phyloP scores from a whole-genome alignment of 2,888 invertebrate genomes.

The Holacanthella duospinosa region DNA sequence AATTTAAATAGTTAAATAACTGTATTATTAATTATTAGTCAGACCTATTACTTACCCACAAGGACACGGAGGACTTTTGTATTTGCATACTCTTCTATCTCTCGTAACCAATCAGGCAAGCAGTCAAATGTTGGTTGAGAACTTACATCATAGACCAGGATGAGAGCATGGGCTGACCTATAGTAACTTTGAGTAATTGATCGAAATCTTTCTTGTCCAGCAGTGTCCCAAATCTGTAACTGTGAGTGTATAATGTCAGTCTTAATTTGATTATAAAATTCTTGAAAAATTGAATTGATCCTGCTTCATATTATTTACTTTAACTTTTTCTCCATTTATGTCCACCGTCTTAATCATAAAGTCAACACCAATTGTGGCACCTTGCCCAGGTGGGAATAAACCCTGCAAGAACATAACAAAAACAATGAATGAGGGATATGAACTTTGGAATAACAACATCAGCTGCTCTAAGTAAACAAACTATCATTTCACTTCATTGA shows the following conservation, averaged over 20 bases:
- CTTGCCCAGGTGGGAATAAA: constrained; percentile 93
- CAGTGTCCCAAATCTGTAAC: constrained; percentile 99
- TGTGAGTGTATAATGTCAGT: constrained; percentile 42
- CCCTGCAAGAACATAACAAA: constrained; percentile 49
- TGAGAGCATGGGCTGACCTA: constrained; percentile 90
- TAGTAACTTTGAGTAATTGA: constrained; percentile 98
- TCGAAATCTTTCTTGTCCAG: constrained; percentile 64
- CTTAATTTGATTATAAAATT: neutral
- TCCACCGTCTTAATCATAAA: constrained; percentile 99
- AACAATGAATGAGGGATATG: neutral
- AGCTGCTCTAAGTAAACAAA: neutral
- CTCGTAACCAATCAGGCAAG: constrained; percentile 89
- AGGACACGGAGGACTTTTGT: constrained; percentile 85
- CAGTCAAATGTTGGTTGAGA: constrained; percentile 97
- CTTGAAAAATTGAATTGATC: neutral
- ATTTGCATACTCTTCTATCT: constrained; percentile 95
- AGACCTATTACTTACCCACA: constrained; percentile 73
- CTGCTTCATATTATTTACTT: constrained; percentile 48
- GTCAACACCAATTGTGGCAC: constrained; percentile 96
- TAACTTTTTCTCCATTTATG: constrained; percentile 88
- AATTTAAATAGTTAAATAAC: neutral
- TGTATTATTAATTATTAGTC: constrained; percentile 3
- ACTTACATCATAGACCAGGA: constrained; percentile 92
- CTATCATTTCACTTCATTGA: neutral
- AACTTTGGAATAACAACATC: neutral